These are phyloP conservation scores for Sylvicola cinctus DNA, from an alignment of 2,888 invertebrate genomes.

Conservation along the genomic window DNA sequence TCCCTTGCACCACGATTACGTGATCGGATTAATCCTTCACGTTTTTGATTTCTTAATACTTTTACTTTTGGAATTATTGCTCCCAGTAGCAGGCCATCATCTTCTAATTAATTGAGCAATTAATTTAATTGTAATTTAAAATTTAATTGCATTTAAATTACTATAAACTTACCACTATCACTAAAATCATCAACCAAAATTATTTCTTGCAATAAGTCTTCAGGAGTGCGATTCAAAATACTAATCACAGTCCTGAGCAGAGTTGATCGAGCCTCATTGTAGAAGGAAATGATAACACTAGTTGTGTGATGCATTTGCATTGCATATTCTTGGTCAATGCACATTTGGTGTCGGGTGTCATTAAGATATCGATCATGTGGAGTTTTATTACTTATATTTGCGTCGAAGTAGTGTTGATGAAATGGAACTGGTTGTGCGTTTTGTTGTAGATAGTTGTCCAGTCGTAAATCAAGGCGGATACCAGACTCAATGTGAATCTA, in stretches of 20 bases:
- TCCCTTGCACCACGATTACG: slow-evolving; percentile 20
- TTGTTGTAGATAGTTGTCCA: too few species aligned
- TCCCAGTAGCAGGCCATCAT: too few species aligned
- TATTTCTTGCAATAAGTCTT: slow-evolving; percentile 15
- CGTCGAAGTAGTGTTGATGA: slow-evolving; percentile 8
- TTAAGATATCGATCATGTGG: slow-evolving; percentile 14
- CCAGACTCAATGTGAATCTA: too few species aligned
- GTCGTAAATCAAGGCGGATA: too few species aligned
- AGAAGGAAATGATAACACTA: slow-evolving; percentile 12
- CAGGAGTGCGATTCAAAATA: slow-evolving; percentile 14
- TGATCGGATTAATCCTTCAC: slow-evolving; percentile 22
- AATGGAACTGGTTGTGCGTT: slow-evolving; percentile 1
- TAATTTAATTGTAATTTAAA: too few species aligned
- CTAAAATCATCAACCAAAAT: slow-evolving; percentile 19
- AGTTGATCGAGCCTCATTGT: slow-evolving; percentile 18
- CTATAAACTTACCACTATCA: slow-evolving; percentile 14
- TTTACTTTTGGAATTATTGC: slow-evolving; percentile 7
- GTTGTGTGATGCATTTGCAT: too few species aligned
- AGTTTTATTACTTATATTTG: slow-evolving; percentile 13
- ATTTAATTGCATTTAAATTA: background rate
- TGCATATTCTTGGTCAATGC: too few species aligned
- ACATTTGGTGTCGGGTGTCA: slow-evolving; percentile 16
- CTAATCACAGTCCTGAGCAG: slow-evolving; percentile 15
- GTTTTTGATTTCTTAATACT: slow-evolving; percentile 13
- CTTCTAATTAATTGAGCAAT: too few species aligned